Percentiles rank a stretch among this genome's conserved stretches.
phyloP scores from a whole-genome alignment of 2,888 invertebrate genomes.

The Aspidiotus rigidus region DNA sequence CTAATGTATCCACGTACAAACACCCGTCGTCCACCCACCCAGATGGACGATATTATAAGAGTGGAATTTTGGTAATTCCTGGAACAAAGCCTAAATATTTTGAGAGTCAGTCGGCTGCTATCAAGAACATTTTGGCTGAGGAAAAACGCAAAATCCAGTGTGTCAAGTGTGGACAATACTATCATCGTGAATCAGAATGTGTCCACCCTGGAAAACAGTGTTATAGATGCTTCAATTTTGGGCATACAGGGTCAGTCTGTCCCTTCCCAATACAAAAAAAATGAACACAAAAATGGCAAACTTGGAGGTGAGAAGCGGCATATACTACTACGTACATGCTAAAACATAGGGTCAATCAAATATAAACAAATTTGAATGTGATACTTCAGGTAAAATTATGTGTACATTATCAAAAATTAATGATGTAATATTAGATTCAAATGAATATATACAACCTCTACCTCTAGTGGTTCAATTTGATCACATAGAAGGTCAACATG shows the following conservation, averaged over 20 bases:
- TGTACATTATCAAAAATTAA: background rate
- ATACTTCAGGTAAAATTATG: background rate
- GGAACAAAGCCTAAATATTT: too few species aligned
- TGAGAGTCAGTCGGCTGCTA: too few species aligned
- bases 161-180: background rate
- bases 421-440: background rate
- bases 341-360: background rate
- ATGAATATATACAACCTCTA: background rate
- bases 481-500: background rate
- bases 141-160: background rate
- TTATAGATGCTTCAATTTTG: background rate
- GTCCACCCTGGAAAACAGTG: background rate
- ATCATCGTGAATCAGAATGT: background rate
- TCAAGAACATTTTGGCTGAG: background rate
- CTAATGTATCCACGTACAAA: too few species aligned
- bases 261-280: background rate
- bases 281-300: background rate
- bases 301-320: background rate
- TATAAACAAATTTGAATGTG: background rate
- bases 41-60: too few species aligned
- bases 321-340: background rate
- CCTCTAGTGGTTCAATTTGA: background rate
- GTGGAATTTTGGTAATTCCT: too few species aligned
- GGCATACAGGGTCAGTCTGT: background rate
- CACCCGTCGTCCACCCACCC: too few species aligned